A percentile compares a stretch with the other conserved stretches of the same genome.
phyloP scores from a whole-genome alignment of 2,113 vertebrate species.

The Raja brachyura region DNA sequence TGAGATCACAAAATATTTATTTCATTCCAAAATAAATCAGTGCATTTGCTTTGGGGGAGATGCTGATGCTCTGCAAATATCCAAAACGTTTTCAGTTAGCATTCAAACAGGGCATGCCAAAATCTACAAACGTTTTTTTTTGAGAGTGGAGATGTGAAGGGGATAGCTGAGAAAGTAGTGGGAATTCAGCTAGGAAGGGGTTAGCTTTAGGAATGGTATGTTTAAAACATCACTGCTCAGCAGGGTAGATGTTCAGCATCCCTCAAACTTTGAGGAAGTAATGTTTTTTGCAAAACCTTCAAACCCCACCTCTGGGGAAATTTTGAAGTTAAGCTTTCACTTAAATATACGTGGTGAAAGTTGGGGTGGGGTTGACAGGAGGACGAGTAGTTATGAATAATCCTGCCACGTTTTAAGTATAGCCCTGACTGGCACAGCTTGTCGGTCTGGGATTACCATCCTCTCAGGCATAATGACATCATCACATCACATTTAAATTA shows the following conservation, averaged over 20 bases:
- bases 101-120: no score
- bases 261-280: not conserved
- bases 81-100: no score
- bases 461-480: slow-evolving; percentile 30
- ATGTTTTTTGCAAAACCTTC: not conserved
- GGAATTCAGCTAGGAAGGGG: no score
- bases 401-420: slow-evolving; percentile 33
- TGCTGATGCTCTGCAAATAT: no score
- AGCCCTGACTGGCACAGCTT: slow-evolving; percentile 20
- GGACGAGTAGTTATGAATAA: not conserved
- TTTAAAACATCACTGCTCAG: no score
- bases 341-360: not conserved
- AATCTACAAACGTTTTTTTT: no score
- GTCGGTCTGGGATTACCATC: slow-evolving; percentile 32
- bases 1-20: not conserved
- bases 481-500: slow-evolving; percentile 35
- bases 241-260: not conserved
- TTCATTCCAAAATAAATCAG: not conserved
- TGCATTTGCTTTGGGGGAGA: not conserved
- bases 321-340: not conserved
- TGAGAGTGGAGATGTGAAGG: no score
- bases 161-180: no score
- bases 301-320: not conserved
- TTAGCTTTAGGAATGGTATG: no score
- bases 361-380: not conserved